phyloP scores from a whole-genome alignment of 2,113 vertebrate genomes.

The Etheostoma cragini region DNA sequence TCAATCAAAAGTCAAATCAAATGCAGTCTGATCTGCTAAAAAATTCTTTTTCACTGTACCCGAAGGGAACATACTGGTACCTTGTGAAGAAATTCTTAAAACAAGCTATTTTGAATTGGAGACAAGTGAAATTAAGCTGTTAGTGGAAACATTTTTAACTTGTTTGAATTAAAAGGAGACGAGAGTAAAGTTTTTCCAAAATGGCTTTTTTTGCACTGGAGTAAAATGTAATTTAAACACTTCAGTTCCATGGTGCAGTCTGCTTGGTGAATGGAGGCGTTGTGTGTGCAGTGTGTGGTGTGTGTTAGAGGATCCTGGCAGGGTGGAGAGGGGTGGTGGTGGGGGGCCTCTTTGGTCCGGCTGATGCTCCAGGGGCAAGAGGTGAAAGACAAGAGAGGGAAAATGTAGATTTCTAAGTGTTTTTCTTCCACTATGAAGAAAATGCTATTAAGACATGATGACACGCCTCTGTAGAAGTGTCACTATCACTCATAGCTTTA shows the following conservation, averaged over 20 bases:
- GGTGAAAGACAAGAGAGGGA: slow-evolving; percentile 68
- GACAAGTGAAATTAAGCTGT: slow-evolving; percentile 10
- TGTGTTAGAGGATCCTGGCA: slow-evolving; percentile 35
- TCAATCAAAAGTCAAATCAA: slow-evolving; percentile 5
- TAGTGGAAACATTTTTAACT: slow-evolving; percentile 13
- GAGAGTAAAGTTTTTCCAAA: slow-evolving; percentile 22
- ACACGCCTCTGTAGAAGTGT: slow-evolving; percentile 32
- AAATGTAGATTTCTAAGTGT: slow-evolving; percentile 26
- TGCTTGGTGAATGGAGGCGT: slow-evolving; percentile 72
- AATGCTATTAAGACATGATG: slow-evolving; percentile 39
- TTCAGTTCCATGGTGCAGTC: slow-evolving; percentile 38
- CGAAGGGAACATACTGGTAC: neutral
- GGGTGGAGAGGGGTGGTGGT: slow-evolving; percentile 7
- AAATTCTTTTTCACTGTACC: neutral
- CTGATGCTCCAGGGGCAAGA: slow-evolving; percentile 82
- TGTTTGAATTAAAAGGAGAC: slow-evolving; percentile 37
- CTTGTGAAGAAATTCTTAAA: slow-evolving; percentile 29
- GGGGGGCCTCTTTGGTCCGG: slow-evolving; percentile 73
- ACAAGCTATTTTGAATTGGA: slow-evolving; percentile 24
- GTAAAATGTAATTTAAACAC: slow-evolving; percentile 59
- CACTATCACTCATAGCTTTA: slow-evolving; percentile 32
- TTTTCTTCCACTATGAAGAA: slow-evolving; percentile 37
- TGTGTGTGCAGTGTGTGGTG: slow-evolving; percentile 53
- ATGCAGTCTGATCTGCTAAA: slow-evolving; percentile 8
- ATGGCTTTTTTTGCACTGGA: slow-evolving; percentile 35